Percentiles rank a stretch among this genome's conserved stretches.
Evolutionary conservation across 2,888 invertebrate genomes (phyloP).

Genomic region (Stenichneumon culpator): DNA sequence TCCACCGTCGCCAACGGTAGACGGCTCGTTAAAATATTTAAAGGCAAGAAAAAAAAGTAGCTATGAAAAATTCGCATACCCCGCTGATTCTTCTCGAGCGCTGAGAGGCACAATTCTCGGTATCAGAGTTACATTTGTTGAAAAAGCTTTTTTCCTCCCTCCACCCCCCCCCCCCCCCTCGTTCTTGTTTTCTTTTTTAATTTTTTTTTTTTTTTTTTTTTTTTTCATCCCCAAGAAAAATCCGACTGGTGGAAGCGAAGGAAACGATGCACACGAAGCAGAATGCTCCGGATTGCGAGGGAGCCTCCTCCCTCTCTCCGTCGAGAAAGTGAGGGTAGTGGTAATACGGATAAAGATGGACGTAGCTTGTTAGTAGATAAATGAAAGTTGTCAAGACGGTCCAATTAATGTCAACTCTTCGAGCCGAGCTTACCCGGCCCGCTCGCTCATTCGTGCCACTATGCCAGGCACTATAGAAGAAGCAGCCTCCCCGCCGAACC

Average conservation of each 20-base stretch:
- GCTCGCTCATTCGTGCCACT: conserved; percentile 57
- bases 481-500: conserved; percentile 70
- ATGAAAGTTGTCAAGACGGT: conserved; percentile 85
- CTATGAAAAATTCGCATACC: conserved; percentile 31
- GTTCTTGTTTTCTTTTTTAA: not conserved
- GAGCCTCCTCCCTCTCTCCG: not conserved
- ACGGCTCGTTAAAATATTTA: conserved; percentile 32
- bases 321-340: conserved; percentile 54
- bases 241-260: conserved; percentile 25
- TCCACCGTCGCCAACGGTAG: not conserved
- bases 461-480: conserved; percentile 22
- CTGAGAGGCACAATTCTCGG: conserved; percentile 2
- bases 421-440: conserved; percentile 82
- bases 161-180: not conserved
- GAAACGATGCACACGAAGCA: conserved; percentile 67
- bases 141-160: conserved; percentile 39
- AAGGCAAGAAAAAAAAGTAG: not conserved
- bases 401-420: conserved; percentile 85
- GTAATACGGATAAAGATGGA: conserved; percentile 81
- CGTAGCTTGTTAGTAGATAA: conserved; percentile 84
- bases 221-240: conserved; percentile 24
- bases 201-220: not conserved
- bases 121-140: conserved; percentile 41
- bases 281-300: conserved; percentile 59
- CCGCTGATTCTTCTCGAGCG: not conserved